Base-by-base conservation (phyloP, 2,113 vertebrate genomes). In the Sakesphorus luctuosus region DNA sequence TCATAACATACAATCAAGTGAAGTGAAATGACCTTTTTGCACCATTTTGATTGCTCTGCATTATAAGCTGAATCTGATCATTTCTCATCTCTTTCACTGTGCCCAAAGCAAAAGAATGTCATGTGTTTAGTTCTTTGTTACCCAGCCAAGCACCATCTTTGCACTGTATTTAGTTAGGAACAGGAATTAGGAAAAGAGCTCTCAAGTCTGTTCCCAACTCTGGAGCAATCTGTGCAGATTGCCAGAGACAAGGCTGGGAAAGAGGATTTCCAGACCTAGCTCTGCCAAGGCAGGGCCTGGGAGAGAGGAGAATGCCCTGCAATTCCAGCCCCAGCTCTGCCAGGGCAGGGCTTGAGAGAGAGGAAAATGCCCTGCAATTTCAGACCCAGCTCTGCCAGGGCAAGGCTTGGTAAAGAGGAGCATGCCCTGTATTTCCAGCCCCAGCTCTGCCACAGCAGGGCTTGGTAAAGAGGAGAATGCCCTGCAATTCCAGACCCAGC, bases 11-110 rank as follows among this genome's bases (percentile, higher is more conserved):
- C 82, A 95, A 94, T 90, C 85, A 85, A 90, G 89, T 66, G 67
- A 83, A 93, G 82, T 56, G 90, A 96, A 90, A 93, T 91, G 79
- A 96, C 91, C 84, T 95, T 83, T 85, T 29, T 88, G 75, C 82
- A 88, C 71, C 63, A 77, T 38, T 94, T 80, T 89, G 91, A 96
- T 95, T 96, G 91, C 91, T 87, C 43, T 73, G 62, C 84, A 73
- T 84, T 90, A 56, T 55, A 77, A 88, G 46, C 43, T 44, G 74
- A 38, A 87, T 82, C 87, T 58, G 49, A 89, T 91, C 16, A 5
- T 68, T 46, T 40, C 67, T 89, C 36, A 13, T 33, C 73, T 74
- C 47, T 47, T 74, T 66, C 10, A 0, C 20, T 13, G 49, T 73
- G 67, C 66, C 62, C 49, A 33, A 16, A 13, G 33, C 77, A 82